Evolutionary conservation across 1,140 invertebrate species (phyloP).

Genomic region (Idris sp.): DNA sequence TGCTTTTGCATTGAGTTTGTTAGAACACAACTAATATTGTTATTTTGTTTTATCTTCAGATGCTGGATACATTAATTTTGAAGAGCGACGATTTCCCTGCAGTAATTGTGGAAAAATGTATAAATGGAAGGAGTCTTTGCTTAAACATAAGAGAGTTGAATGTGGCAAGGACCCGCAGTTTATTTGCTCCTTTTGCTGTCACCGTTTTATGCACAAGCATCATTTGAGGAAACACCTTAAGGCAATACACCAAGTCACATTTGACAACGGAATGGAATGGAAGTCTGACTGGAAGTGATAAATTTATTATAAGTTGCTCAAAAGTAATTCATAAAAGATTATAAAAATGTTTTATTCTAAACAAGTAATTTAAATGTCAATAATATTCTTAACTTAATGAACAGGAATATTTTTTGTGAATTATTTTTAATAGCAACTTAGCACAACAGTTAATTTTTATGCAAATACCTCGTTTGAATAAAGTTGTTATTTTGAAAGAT

Average conservation of each 20-base stretch:
- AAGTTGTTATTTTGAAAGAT: no score
- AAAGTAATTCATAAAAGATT: no score
- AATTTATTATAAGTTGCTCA: no score
- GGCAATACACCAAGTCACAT: constrained; percentile 61
- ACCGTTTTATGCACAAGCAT: constrained; percentile 74
- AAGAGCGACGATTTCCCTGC: constrained; percentile 51
- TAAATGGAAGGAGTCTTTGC: constrained; percentile 74
- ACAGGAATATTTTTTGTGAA: no score
- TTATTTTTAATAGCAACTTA: no score
- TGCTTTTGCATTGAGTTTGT: no score
- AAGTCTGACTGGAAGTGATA: no score
- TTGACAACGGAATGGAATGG: constrained; percentile 16
- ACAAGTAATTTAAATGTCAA: no score
- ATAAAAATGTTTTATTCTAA: no score
- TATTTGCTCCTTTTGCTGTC: constrained; percentile 72
- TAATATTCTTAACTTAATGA: no score
- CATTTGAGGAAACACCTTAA: constrained; percentile 71
- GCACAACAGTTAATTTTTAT: no score
- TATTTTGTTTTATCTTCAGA: constrained; percentile 30
- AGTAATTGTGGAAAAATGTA: constrained; percentile 67
- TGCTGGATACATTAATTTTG: background rate
- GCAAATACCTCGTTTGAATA: no score
- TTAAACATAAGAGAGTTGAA: constrained; percentile 74
- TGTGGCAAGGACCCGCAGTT: constrained; percentile 75
- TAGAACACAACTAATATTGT: constrained; percentile 4